phyloP scores from a whole-genome alignment of 2,797 vertebrate genomes.

The Acrossocheilus wenchowensis region DNA sequence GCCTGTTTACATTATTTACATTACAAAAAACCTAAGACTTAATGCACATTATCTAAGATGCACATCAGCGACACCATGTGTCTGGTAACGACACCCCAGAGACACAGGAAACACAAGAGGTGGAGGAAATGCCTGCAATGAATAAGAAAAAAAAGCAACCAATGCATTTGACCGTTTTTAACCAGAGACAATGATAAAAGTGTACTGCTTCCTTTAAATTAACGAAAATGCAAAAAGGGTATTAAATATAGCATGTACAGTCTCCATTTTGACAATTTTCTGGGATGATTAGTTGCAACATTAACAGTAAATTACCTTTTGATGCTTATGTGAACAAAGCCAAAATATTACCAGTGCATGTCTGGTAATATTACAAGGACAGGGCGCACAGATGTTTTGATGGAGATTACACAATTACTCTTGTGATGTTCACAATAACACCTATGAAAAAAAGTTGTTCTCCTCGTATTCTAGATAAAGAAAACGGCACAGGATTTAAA shows the following conservation, averaged over 20 bases:
- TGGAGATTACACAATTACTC: neutral
- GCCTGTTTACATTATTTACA: constrained; percentile 5
- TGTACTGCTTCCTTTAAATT: neutral
- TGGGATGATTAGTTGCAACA: neutral
- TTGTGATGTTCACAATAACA: neutral
- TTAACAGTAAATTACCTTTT: neutral
- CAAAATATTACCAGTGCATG: neutral
- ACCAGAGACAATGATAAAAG: neutral
- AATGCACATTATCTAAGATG: neutral
- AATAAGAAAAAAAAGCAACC: neutral
- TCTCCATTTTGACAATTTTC: neutral
- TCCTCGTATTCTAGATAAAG: neutral
- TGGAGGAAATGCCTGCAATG: constrained; percentile 13
- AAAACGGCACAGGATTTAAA: neutral
- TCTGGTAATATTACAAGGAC: neutral
- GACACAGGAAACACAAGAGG: constrained; percentile 9
- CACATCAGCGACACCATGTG: constrained; percentile 6
- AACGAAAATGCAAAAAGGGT: neutral
- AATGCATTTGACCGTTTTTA: neutral
- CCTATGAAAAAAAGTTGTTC: neutral
- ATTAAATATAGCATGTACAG: neutral
- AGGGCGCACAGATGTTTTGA: neutral
- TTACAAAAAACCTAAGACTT: neutral
- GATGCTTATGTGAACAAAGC: neutral
- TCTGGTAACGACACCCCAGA: neutral